Evolutionary conservation across 2,888 invertebrate genomes (phyloP), one percentile per base, ranked within the genome.

Genomic region (Xestia xanthographa): DNA sequence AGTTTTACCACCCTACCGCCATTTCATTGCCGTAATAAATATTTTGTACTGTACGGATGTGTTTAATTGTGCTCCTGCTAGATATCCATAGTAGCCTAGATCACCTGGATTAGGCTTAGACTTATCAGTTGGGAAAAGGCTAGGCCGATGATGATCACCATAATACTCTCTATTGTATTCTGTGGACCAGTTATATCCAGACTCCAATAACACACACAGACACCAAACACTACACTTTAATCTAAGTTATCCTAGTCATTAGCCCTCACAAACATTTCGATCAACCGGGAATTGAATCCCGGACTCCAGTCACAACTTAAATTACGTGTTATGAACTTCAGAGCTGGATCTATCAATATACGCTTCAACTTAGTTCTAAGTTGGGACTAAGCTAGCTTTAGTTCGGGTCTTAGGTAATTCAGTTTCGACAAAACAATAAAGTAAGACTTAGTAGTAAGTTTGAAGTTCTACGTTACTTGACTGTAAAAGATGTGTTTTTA

Each of bases 261-360:
- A 74, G 41, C 29, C 4, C 20, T 22, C 53, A 6, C 45, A 66
- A 12, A 82, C 43, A 79, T 60, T 60, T 56, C 38, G 62, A 63
- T 58, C 66, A 58, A 17, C 58, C 29, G 60, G 69, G 76, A 83
- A 74, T 82, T 80, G 76, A 76, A 76, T 80, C 34, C 43, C 22
- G 34, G 63, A 60, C 74, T 41, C 29, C 67, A 66, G 20, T 58
- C 41, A 14, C 20, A 83, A 83, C 84, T 83, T 83, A 67, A 71
- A 77, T 80, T 80, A 80, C 70, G 56, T 76, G 80, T 73, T 73
- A 71, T 60, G 80, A 75, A 69, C 53, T 70, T 63, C 41, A 63
- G 63, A 17, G n/a, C 22, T 38, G 66, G 63, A 69, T 80, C 56
- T 50, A 68, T 80, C 67, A 82, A 82, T 82, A 62, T 60, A 68